Evolutionary conservation across 1,140 invertebrate species (phyloP), one percentile per base, ranked within the genome.

Genomic region (Eurosta solidaginis): DNA sequence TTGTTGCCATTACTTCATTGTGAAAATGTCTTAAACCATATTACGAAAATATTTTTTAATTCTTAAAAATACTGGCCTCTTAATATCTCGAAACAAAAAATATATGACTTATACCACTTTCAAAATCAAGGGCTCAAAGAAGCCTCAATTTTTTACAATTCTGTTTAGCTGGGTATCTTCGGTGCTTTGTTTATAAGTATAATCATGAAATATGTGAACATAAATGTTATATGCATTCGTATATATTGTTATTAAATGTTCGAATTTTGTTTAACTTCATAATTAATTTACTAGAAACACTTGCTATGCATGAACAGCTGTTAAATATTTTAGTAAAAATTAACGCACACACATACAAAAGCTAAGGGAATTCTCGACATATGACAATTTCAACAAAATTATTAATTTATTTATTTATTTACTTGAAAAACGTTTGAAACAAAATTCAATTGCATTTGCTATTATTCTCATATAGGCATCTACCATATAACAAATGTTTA

Each of bases 361-460:
- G 45, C 45, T 47, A 12, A 33, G n/a, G 20, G 33, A 25, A 0
- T 17, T 59, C 29, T 22, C 49, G 49, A 40, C 27, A 68, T 68
- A 33, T 68, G 59, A 59, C 33, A 68, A 40, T 68, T 20, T 68
- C 20, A 68, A 68, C 59, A 68, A 33, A 17, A 68, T 40, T 68
- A 33, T 68, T 68, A 40, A 68, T 68, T 68, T 40, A 68, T 68
- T 68, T 10, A 68, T 68, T 68, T 68, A 68, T 42, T 68, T 68
- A 68, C 40, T 68, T 68, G 40, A 29, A 68, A 68, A 68, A 40
- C 33, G 40, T 40, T 68, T 17, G n/a, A 68, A 68, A 40, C 59
- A 40, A 68, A 68, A 68, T 68, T 68, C 36, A 68, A 68, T 68
- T 68, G 59, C 59, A 68, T 68, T 68, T 68, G 59, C 59, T 40